Evolutionary conservation across 2,797 vertebrate species (phyloP), one percentile per base, ranked within the genome.

Genomic region (Pseudochaenichthys georgianus): DNA sequence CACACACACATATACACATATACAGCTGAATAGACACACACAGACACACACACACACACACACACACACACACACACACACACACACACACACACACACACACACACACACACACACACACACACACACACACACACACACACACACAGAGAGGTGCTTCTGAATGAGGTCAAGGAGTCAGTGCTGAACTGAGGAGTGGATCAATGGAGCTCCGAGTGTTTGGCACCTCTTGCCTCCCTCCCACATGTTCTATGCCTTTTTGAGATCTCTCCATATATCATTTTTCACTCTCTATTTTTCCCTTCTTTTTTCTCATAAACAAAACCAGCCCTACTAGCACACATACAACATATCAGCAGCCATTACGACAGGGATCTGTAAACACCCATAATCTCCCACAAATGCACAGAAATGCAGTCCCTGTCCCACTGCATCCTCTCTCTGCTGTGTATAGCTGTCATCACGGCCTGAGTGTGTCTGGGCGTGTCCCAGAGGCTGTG

Each of bases 201-300:
- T 94, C 92, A 91, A 92, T 92, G 88, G 84, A 83, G 71, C 77
- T 73, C 47, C 78, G 80, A 84, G 86, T 89, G 85, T 87, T 82
- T 77, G 78, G 76, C 78, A 78, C 82, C 87, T 86, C 70, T 86
- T 70, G 82, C 73, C 78, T 75, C 51, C 80, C 81, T 87, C 83
- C 78, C 77, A 84, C 84, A 77, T 82, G 71, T 77, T 84, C 70
- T 50, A 75, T 76, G 73, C 62, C 71, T 70, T 80, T 81, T 78
- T 53, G 55, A 80, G 48, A 69, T 80, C 81, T 73, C 79, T 55
- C 60, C 43, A 65, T 78, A 78, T 41, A 23, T 69, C 58, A 2
- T 63, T 55, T 45, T 43, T 61, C 50, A 64, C n/a, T 55, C 19
- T 62, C 46, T 61, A 58, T 64, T 13, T 21, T 57, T 34, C 48